Evolutionary conservation across 2,797 vertebrate species (phyloP).

Genomic region (Thamnophis elegans): DNA sequence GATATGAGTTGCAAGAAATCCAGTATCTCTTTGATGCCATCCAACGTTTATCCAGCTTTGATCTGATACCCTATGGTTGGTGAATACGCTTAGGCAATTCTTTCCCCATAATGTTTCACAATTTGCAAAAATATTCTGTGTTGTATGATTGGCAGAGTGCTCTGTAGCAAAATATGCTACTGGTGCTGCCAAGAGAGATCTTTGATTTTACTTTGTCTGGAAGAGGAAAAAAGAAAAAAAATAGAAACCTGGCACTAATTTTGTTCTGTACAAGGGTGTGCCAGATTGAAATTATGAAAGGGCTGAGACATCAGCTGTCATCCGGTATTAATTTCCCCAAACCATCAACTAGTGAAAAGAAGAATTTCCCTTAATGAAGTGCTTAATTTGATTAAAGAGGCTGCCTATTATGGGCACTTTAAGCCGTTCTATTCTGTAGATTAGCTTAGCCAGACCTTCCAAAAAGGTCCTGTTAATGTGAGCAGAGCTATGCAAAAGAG

Average conservation of each 20-base stretch:
- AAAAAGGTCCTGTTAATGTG: slow-evolving; percentile 1
- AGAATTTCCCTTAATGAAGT: slow-evolving; percentile 31
- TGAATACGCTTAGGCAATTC: not conserved
- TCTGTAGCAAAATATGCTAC: not conserved
- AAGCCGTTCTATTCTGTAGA: not conserved
- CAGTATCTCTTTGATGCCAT: not conserved
- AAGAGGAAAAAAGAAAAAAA: too few relatives aligned
- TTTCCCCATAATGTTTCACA: not conserved
- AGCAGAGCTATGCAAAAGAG: not conserved
- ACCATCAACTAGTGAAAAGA: slow-evolving; percentile 11
- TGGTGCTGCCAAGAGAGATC: not conserved
- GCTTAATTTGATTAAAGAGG: slow-evolving; percentile 30
- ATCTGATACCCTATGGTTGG: not conserved
- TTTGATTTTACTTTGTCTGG: not conserved
- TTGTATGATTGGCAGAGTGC: not conserved
- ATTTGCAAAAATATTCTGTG: not conserved
- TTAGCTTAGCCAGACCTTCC: slow-evolving; percentile 2
- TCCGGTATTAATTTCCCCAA: slow-evolving; percentile 28
- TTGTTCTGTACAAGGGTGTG: not conserved
- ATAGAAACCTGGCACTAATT: not conserved
- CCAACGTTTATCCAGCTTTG: not conserved
- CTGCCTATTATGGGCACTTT: slow-evolving; percentile 4
- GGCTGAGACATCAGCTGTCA: not conserved
- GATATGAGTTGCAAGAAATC: not conserved
- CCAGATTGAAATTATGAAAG: not conserved